phyloP scores from a whole-genome alignment of 2,113 vertebrate species.

The Myiopsitta monachus region DNA sequence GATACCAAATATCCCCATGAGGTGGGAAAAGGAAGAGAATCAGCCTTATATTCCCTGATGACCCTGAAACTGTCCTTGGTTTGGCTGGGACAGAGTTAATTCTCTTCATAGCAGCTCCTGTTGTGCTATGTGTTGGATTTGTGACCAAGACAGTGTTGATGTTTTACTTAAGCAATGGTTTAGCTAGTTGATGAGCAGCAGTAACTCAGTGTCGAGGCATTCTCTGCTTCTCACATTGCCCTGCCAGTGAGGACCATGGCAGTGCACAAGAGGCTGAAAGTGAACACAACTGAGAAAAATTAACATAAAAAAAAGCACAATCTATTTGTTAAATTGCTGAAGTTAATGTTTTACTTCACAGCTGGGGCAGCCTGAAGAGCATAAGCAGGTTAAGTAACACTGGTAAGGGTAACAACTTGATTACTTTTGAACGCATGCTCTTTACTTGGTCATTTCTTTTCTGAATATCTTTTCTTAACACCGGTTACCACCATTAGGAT shows the following conservation, averaged over 20 bases:
- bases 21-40: neutral
- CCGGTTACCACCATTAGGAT: neutral
- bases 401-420: neutral
- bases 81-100: neutral
- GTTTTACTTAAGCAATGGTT: neutral
- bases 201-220: neutral
- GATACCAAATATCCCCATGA: neutral
- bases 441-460: neutral
- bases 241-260: neutral
- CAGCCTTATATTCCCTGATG: neutral
- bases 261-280: neutral
- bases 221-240: neutral
- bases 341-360: neutral
- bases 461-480: neutral
- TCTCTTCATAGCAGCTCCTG: neutral
- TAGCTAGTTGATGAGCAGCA: neutral
- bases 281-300: neutral
- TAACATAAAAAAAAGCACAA: accelerated
- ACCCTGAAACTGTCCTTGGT: neutral
- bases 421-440: neutral
- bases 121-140: neutral
- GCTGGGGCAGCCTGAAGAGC: neutral
- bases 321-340: neutral
- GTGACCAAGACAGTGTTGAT: neutral
- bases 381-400: neutral